Evolutionary conservation across 2,888 invertebrate genomes (phyloP).

Genomic region (Barypeithes pellucidus): DNA sequence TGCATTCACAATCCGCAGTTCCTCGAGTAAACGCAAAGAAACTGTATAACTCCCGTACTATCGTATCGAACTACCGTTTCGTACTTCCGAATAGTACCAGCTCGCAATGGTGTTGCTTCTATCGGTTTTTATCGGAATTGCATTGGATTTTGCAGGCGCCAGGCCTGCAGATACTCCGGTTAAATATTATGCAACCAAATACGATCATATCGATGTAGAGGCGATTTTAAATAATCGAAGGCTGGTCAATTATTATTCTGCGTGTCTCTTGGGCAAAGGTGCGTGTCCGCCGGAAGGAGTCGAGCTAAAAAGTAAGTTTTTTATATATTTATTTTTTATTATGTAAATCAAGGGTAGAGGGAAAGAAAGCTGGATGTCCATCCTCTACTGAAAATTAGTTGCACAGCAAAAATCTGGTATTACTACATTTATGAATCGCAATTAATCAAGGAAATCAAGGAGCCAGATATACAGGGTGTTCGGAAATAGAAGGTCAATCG

Average conservation of each 20-base stretch:
- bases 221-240: conserved; percentile 79
- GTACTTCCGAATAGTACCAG: conserved; percentile 25
- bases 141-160: conserved; percentile 43
- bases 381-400: too few species aligned
- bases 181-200: conserved; percentile 72
- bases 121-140: conserved; percentile 37
- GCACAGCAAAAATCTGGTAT: too few species aligned
- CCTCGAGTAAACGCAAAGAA: conserved; percentile 40
- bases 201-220: conserved; percentile 82
- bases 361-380: too few species aligned
- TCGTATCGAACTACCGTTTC: neutral
- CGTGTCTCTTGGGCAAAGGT: conserved; percentile 79
- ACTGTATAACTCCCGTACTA: conserved; percentile 1
- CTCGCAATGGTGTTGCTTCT: conserved; percentile 31
- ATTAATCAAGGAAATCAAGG: too few species aligned
- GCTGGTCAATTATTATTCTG: conserved; percentile 81
- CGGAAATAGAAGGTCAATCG: too few species aligned
- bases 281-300: conserved; percentile 83
- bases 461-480: too few species aligned
- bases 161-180: conserved; percentile 44
- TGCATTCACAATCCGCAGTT: conserved; percentile 44
- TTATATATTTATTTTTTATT: neutral
- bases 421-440: too few species aligned
- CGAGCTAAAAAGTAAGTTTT: conserved; percentile 80
- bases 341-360: neutral